Conservation (phyloP, 2,113 vertebrate genomes). For the Gambusia affinis region DNA sequence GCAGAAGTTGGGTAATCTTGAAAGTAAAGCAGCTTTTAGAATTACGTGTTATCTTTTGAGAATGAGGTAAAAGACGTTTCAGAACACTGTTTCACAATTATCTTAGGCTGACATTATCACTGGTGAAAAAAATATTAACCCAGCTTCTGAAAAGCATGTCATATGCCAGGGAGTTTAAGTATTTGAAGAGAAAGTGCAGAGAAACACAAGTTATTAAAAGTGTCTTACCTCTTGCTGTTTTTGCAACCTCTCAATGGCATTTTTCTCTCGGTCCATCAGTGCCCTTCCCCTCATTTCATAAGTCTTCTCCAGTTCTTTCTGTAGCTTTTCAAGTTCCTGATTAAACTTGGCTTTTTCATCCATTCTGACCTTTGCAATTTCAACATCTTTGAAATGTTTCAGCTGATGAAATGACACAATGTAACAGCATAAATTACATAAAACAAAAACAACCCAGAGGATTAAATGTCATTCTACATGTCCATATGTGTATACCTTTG, state of each 20-base stretch:
- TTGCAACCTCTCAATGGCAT: conserved; percentile 88
- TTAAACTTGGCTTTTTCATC: conserved; percentile 85
- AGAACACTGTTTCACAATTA: neutral
- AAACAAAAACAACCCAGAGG: neutral
- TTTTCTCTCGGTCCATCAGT: conserved; percentile 87
- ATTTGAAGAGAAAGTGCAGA: neutral
- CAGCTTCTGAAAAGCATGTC: neutral
- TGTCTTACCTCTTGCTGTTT: conserved; percentile 88
- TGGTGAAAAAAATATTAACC: neutral
- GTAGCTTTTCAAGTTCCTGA: conserved; percentile 84
- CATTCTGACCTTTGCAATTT: conserved; percentile 86
- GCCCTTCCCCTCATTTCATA: conserved; percentile 87
- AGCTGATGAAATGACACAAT: conserved; percentile 75
- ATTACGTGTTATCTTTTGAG: too few relatives aligned
- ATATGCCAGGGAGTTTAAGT: neutral
- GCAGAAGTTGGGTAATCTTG: too few relatives aligned
- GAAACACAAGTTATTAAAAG: neutral
- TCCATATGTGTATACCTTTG: conserved; percentile 78
- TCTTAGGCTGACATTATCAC: neutral
- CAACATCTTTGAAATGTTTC: conserved; percentile 89
- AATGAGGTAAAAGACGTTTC: neutral
- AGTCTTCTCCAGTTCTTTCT: conserved; percentile 82
- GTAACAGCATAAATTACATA: neutral
- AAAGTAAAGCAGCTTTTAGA: too few relatives aligned
- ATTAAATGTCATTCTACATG: neutral